Evolutionary conservation across 2,113 vertebrate species (phyloP), one percentile per base, ranked within the genome.

Genomic region (Scalopus aquaticus): DNA sequence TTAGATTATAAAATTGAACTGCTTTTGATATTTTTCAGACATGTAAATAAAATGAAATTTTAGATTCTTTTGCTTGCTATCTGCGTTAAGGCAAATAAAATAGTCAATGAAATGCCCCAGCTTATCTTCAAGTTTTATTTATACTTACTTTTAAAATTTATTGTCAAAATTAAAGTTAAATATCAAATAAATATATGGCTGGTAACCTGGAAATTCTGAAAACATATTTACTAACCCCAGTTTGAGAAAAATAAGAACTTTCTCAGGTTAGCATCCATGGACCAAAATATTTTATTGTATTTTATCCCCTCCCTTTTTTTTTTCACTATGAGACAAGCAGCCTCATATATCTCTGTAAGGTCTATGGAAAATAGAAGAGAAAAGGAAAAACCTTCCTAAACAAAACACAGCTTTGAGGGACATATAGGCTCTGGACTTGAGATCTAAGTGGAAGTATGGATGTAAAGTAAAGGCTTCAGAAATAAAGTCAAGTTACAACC

Each of bases 351-450:
- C 3, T 76, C 24, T 85, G 3, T 49, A 90, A 54, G 17, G 3
- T 37, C 16, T 60, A 3, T 5, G 26, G 72, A 64, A 82, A 37
- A 79, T 28, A 26, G 13, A 69, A 64, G 32, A 67, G 35, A 4
- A 16, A 86, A 39, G 9, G 26, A 56, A 73, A 0, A 69, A 1
- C 3, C 28, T 81, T 88, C 16, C 7, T 13, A 20, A 56, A 26
- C 0, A 0, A 62, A 2, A 0, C 11, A 39, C 8, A 6, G 0
- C n/a, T 58, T 4, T 74, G 6, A 74, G 44, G n/a, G 54, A 24
- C 58, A 65, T 11, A 12, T 20, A 2, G 13, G 15, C 35, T 65
- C 58, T 60, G 30, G 24, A 44, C 12, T 39, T 22, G 42, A 91
- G 82, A 9, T 58, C 1, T 49, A 49, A 28, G 20, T 51, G 22